Base-by-base conservation (phyloP, 2,113 vertebrate genomes). In the Oncorhynchus nerka region DNA sequence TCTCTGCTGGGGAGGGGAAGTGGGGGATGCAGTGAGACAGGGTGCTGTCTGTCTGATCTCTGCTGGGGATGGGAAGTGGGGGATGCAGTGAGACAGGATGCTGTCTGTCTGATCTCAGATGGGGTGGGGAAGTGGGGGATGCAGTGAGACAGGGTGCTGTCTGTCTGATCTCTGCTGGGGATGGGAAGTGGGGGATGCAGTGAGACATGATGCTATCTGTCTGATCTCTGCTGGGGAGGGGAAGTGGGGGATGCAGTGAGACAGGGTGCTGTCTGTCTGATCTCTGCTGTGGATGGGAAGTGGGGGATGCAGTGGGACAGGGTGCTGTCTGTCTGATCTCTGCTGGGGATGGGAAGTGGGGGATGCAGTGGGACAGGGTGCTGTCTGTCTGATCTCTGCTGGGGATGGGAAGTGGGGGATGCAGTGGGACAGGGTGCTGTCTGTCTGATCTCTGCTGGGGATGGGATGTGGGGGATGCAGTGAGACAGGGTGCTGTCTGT, bases 11-110 rank as follows among this genome's bases (percentile, higher is more conserved):
- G 32, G 5, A 6, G 1, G 32, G 5, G 32, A 6, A 34, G 32
- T 34, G 72, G 90, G 79, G 76, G 30, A 4, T 64, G 81, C 76
- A 81, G 81, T 81, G 3, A 45, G 34, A 20, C n/a, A 78, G 76
- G 80, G 34, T 77, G 57, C 76, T 73, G 69, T 81, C 70, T 82
- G 32, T 34, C 32, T 34, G 32, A 34, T 34, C 32, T 34, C 32
- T 34, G 32, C 32, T 34, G 32, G 0, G 32, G 5, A 1, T 6
- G 32, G 32, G 5, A 6, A 34, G 32, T 6, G 72, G 90, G 79
- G 76, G 30, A 1, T 64, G 81, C 76, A 81, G 81, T 81, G 3
- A 45, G 34, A 20, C n/a, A 78, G 76, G 80, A 0, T 77, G 59
- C 76, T 73, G 70, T 81, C 70, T 82, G 32, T 6, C 32, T 34